A percentile compares a stretch with the other conserved stretches of the same genome.
These are phyloP conservation scores for Dendrocopos noguchii DNA, from an alignment of 2,113 vertebrate species.

Conservation along the genomic window DNA sequence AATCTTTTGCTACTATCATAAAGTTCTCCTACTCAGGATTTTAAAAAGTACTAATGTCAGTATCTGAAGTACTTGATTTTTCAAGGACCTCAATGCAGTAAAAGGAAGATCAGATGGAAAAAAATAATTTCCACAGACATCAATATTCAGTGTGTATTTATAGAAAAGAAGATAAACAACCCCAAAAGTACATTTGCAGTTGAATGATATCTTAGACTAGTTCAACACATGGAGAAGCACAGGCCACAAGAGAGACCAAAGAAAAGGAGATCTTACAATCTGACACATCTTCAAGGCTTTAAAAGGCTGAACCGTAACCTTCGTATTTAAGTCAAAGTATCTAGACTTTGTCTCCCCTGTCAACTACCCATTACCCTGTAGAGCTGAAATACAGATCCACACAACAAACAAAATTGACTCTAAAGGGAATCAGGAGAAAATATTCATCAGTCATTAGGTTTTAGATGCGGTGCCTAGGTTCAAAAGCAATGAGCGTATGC, in stretches of 20 bases:
- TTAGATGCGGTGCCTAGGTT: background rate
- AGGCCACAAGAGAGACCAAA: background rate
- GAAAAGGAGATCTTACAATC: background rate
- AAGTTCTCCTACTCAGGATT: background rate
- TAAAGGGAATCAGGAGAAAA: background rate
- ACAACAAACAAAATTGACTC: background rate
- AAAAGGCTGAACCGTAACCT: background rate
- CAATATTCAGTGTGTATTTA: background rate
- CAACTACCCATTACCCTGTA: background rate
- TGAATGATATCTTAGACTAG: background rate
- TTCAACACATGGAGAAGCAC: background rate
- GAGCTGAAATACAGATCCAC: background rate
- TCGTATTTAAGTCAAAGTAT: background rate
- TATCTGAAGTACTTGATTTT: background rate
- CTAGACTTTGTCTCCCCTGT: background rate
- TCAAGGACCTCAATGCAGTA: background rate
- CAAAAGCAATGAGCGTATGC: background rate
- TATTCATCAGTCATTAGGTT: background rate
- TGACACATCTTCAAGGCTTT: background rate
- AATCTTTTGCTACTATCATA: background rate
- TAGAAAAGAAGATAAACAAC: background rate
- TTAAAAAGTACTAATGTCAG: background rate
- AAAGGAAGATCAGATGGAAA: slow-evolving; percentile 23
- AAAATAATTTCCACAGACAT: background rate
- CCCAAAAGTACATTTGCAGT: background rate